Evolutionary conservation across 1,140 invertebrate species (phyloP).

Genomic region (Leptinotarsa undecemlineata): DNA sequence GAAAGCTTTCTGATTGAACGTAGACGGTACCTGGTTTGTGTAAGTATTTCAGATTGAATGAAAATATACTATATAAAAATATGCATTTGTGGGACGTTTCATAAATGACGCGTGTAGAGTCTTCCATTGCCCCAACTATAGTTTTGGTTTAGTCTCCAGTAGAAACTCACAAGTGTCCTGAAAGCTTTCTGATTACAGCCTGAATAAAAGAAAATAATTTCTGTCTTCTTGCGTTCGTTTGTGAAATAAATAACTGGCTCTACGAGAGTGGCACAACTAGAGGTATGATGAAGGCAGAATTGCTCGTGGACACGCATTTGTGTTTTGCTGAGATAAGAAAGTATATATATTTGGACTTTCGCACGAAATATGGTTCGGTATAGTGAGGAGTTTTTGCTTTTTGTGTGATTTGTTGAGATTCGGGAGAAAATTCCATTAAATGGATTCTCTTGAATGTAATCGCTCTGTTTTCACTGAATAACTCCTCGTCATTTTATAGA

Average conservation of each 20-base stretch:
- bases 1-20: no score
- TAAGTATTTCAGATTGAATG: no score
- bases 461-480: no score
- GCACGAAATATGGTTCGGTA: not conserved
- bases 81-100: no score
- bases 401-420: not conserved
- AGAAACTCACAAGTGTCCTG: not conserved
- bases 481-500: no score
- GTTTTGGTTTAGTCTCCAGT: not conserved
- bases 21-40: no score
- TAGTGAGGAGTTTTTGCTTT: not conserved
- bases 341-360: not conserved
- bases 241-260: not conserved
- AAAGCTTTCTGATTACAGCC: not conserved
- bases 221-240: not conserved
- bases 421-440: no score
- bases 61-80: no score
- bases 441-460: no score
- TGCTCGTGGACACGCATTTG: not conserved
- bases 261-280: not conserved
- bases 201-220: constrained; percentile 9
- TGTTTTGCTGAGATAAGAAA: not conserved
- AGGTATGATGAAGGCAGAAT: not conserved
- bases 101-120: no score
- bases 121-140: no score